Evolutionary conservation across 2,797 vertebrate genomes (phyloP).

Genomic region (Petrocephalus sullivani): DNA sequence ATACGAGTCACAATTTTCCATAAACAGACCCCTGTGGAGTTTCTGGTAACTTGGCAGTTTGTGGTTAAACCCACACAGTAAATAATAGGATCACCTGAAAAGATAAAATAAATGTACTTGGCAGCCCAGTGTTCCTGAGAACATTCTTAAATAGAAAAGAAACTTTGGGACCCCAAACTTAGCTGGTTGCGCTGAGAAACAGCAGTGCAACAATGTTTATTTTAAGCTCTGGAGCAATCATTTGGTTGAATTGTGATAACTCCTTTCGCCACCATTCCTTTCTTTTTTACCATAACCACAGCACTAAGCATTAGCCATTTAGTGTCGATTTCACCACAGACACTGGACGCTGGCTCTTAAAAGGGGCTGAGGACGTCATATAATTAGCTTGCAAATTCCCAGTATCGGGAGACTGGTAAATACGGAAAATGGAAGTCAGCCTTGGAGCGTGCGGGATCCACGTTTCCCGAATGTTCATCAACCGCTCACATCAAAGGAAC

Average conservation of each 20-base stretch:
- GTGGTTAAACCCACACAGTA: constrained; percentile 10
- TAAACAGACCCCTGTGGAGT: neutral
- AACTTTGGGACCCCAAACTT: neutral
- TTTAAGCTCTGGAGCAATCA: neutral
- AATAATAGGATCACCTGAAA: constrained; percentile 16
- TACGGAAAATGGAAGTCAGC: neutral
- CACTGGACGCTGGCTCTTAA: neutral
- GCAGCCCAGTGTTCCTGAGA: neutral
- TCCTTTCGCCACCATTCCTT: neutral
- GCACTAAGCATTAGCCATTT: neutral
- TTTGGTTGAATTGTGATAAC: neutral
- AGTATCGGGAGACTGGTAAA: neutral
- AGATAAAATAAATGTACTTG: neutral
- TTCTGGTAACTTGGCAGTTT: constrained; percentile 14
- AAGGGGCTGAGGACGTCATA: neutral
- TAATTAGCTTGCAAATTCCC: neutral
- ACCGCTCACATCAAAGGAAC: constrained; percentile 3
- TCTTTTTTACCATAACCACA: neutral
- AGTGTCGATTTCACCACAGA: neutral
- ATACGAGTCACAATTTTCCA: neutral
- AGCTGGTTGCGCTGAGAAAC: neutral
- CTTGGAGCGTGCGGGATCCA: neutral
- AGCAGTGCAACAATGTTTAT: constrained; percentile 2
- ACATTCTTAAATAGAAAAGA: neutral
- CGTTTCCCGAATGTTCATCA: neutral